Evolutionary conservation across 1,140 invertebrate genomes (phyloP).

Genomic region (Teleopsis dalmanni): DNA sequence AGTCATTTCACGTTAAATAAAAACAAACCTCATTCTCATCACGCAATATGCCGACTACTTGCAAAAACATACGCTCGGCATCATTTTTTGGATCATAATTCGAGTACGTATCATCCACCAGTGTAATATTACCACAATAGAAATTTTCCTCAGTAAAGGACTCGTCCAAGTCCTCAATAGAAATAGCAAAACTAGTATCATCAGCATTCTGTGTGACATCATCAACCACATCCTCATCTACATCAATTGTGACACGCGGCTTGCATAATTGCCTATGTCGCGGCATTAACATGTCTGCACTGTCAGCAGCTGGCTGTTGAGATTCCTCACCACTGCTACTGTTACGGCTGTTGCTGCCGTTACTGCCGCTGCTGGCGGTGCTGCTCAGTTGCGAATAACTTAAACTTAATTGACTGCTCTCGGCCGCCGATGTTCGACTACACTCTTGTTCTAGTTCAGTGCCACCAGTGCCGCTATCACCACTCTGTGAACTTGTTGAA

Average conservation of each 20-base stretch:
- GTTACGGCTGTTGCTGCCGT: not conserved
- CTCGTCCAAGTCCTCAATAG: constrained; percentile 9
- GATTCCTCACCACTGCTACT: not conserved
- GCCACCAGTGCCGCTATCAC: constrained; percentile 38
- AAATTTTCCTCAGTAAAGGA: constrained; percentile 35
- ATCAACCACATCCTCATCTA: not conserved
- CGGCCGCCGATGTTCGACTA: constrained; percentile 28
- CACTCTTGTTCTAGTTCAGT: constrained; percentile 37
- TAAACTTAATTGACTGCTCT: constrained; percentile 30
- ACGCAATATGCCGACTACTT: constrained; percentile 42
- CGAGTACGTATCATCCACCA: constrained; percentile 40
- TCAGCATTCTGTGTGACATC: too few relatives aligned
- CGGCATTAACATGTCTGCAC: too few relatives aligned
- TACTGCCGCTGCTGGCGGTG: constrained; percentile 13
- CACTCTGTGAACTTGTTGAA: constrained; percentile 32
- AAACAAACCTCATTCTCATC: constrained; percentile 44
- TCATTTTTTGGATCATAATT: constrained; percentile 42
- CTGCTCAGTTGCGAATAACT: constrained; percentile 39
- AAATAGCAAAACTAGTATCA: constrained; percentile 1
- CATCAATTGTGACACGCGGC: too few relatives aligned
- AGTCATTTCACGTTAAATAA: constrained; percentile 4
- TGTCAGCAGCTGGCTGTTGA: too few relatives aligned
- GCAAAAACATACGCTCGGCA: constrained; percentile 42
- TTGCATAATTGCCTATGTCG: too few relatives aligned
- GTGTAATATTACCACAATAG: constrained; percentile 37